Conservation (phyloP, 2,113 vertebrate species). For the Hypomesus transpacificus region DNA sequence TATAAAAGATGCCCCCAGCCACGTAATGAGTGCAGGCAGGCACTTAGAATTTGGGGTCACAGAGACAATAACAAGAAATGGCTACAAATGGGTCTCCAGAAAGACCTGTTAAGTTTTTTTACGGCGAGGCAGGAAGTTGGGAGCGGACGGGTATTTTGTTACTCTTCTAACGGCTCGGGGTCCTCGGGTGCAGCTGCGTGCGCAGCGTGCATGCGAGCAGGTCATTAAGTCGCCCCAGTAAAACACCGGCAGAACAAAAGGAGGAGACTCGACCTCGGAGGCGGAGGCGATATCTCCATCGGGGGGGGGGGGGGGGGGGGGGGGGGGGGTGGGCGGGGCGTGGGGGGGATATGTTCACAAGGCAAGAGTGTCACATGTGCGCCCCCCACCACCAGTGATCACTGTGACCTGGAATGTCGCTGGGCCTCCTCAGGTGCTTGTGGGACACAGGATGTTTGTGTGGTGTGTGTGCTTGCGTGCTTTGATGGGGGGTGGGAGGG, state of each 20-base stretch:
- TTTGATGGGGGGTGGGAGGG: no score
- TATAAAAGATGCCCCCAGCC: slow-evolving; percentile 12
- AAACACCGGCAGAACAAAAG: no score
- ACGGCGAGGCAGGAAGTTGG: slow-evolving; percentile 14
- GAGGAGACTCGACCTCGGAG: no score
- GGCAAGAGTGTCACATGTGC: no score
- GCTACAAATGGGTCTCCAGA: slow-evolving; percentile 38
- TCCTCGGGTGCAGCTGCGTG: slow-evolving; percentile 6
- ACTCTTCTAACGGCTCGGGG: slow-evolving; percentile 1
- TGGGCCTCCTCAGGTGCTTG: not conserved
- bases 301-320: no score
- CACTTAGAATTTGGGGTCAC: slow-evolving; percentile 15
- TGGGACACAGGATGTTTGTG: not conserved
- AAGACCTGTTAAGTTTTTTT: slow-evolving; percentile 17
- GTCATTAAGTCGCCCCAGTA: slow-evolving; percentile 6
- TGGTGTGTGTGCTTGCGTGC: no score
- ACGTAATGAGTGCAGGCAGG: slow-evolving; percentile 28
- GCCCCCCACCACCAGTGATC: no score
- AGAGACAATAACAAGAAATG: slow-evolving; percentile 54
- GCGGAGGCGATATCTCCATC: no score
- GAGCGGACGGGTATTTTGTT: slow-evolving; percentile 21
- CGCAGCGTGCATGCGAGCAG: slow-evolving; percentile 4
- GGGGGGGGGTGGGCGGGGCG: no score
- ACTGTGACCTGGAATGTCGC: not conserved
- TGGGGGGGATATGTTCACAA: no score